These are phyloP conservation scores for Hemaris fuciformis DNA, from an alignment of 2,888 invertebrate species.

Conservation along the genomic window DNA sequence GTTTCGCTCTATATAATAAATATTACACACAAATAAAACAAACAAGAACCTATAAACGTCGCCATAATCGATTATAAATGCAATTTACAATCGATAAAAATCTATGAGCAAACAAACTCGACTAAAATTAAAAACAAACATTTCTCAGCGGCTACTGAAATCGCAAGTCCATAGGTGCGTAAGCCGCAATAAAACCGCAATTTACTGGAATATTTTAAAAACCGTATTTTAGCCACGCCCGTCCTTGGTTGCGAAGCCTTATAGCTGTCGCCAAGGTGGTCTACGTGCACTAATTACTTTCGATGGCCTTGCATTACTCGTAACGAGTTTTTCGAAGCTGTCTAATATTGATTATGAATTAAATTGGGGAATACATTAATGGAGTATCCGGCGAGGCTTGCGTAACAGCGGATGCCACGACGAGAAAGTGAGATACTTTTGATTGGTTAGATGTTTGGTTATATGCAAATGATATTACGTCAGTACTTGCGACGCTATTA, in stretches of 20 bases:
- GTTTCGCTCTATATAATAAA: neutral
- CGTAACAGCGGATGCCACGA: conserved; percentile 43
- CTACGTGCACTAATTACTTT: conserved; percentile 56
- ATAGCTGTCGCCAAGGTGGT: conserved; percentile 61
- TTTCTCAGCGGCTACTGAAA: conserved; percentile 23
- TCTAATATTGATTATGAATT: conserved; percentile 41
- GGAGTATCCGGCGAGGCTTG: conserved; percentile 24
- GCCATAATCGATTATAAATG: neutral
- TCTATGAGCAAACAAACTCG: neutral
- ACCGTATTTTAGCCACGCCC: conserved; percentile 15
- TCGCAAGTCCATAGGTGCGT: conserved; percentile 30
- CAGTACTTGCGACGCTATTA: conserved; percentile 15
- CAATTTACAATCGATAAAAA: neutral
- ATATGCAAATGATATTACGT: conserved; percentile 50
- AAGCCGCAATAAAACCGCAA: conserved; percentile 33
- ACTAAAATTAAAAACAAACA: neutral
- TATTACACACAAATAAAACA: neutral
- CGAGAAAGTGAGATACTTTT: conserved; percentile 55
- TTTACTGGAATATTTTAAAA: conserved; percentile 24
- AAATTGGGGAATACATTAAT: conserved; percentile 39
- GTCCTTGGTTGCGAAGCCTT: conserved; percentile 60
- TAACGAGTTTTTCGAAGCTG: conserved; percentile 30
- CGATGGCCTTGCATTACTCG: conserved; percentile 51
- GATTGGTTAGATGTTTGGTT: conserved; percentile 51
- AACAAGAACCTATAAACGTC: neutral